Evolutionary conservation across 1,140 invertebrate species (phyloP), one percentile per base, ranked within the genome.

Genomic region (Drosophila fuyamai): DNA sequence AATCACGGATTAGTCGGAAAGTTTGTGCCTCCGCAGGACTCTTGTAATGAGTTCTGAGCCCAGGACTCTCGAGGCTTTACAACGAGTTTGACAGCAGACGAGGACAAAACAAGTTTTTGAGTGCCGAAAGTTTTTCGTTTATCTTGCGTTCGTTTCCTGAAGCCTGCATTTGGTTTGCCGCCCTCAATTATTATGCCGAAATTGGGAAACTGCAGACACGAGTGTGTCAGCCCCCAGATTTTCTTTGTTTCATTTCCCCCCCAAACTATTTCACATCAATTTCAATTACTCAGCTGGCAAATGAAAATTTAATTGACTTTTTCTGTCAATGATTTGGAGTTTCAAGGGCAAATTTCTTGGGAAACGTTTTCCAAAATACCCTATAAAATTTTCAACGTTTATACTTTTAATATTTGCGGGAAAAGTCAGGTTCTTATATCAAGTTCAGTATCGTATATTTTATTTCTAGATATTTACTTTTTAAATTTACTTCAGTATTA

Each of bases 121-220:
- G 61, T 38, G 50, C 36, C 38, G 29, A 82, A 81, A 81, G 74
- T 81, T 81, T 82, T 81, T 81, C 79, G 79, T 81, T 81, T 81
- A 81, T 82, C 79, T 81, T 66, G 27, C 38, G 53, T 41, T 67
- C 53, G 44, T 47, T 46, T 68, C 44, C 56, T 66, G 41, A 47
- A 48, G 16, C 18, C 61, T 65, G 58, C 58, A 47, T 16, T 57
- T 43, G 54, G 55, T 46, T 60, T 36, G 57, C 32, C 51, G 36
- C 58, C 35, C n/a, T 47, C 38, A 75, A 74, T 70, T 71, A 70
- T 71, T 57, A 27, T 40, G 13, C 65, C 18, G 35, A 70, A 70
- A 70, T 70, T 70, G 50, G 51, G 47, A 70, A 70, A 70, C 41
- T 70, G 65, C 67, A 70, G 14, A 40, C 10, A 36, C 44, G 41